phyloP scores from a whole-genome alignment of 2,113 vertebrate genomes.

The Urocitellus parryii region DNA sequence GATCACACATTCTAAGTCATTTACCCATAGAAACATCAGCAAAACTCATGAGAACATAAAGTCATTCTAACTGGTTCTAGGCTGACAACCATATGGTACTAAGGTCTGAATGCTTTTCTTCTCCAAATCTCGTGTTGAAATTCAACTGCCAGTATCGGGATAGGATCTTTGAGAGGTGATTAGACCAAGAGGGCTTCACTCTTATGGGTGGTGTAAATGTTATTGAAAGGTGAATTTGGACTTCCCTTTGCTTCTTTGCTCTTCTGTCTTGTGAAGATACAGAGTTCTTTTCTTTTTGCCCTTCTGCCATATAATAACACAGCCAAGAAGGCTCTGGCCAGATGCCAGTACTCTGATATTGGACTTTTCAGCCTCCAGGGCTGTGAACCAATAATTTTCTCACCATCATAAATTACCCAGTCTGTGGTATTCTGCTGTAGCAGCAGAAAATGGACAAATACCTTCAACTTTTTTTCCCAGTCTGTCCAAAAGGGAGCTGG shows the following conservation, averaged over 20 bases:
- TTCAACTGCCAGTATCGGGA: neutral
- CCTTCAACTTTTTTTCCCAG: neutral
- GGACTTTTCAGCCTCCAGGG: neutral
- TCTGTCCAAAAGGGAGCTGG: conserved; percentile 35
- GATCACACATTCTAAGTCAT: neutral
- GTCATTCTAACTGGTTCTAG: neutral
- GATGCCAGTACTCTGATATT: neutral
- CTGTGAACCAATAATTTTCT: neutral
- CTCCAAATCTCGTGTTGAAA: neutral
- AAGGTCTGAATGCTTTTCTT: neutral
- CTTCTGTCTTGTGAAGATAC: neutral
- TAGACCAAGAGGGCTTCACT: neutral
- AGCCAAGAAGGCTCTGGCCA: neutral
- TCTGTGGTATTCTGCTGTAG: neutral
- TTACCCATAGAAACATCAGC: neutral
- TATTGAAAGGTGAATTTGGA: neutral
- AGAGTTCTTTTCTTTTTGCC: neutral
- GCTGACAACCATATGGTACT: neutral
- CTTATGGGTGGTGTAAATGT: neutral
- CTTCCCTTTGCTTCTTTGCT: neutral
- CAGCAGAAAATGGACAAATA: neutral
- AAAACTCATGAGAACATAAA: neutral
- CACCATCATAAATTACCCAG: neutral
- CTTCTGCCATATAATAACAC: neutral
- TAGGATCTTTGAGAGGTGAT: neutral